Conservation (phyloP, 1,140 invertebrate genomes). For the Dreissena polymorpha region DNA sequence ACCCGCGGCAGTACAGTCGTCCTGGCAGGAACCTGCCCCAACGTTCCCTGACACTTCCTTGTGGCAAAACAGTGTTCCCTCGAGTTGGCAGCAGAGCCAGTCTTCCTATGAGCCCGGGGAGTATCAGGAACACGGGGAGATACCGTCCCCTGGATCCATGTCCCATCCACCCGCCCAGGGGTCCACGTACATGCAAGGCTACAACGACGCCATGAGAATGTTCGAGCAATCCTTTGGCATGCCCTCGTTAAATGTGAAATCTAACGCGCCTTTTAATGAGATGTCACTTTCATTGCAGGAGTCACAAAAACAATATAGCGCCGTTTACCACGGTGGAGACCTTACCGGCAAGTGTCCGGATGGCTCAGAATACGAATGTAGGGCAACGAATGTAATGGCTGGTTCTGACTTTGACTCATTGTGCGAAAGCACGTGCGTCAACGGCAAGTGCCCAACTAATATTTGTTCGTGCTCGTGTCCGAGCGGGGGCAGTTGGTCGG, state of each 20-base stretch:
- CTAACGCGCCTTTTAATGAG: slow-evolving; percentile 31
- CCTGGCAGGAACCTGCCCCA: background rate
- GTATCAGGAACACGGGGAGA: slow-evolving; percentile 36
- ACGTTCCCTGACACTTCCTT: background rate
- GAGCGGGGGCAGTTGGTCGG: background rate
- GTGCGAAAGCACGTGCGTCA: slow-evolving; percentile 56
- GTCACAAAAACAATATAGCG: slow-evolving; percentile 13
- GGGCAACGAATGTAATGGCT: slow-evolving; percentile 39
- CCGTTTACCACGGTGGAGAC: slow-evolving; percentile 9
- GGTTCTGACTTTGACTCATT: slow-evolving; percentile 55
- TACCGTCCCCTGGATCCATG: background rate
- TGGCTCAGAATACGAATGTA: slow-evolving; percentile 57
- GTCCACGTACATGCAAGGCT: slow-evolving; percentile 36
- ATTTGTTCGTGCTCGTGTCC: slow-evolving; percentile 61
- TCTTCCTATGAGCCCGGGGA: slow-evolving; percentile 43
- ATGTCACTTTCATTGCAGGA: slow-evolving; percentile 17
- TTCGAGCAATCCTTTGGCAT: slow-evolving; percentile 25
- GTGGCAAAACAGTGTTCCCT: background rate
- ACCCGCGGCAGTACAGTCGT: background rate
- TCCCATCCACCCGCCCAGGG: background rate
- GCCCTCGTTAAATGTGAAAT: slow-evolving; percentile 2
- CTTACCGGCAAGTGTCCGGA: slow-evolving; percentile 54
- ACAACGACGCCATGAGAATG: slow-evolving; percentile 34
- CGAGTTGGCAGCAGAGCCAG: background rate
- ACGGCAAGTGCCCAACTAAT: slow-evolving; percentile 54